Base-by-base conservation (phyloP, 2,888 invertebrate genomes). In the Macaria notata region DNA sequence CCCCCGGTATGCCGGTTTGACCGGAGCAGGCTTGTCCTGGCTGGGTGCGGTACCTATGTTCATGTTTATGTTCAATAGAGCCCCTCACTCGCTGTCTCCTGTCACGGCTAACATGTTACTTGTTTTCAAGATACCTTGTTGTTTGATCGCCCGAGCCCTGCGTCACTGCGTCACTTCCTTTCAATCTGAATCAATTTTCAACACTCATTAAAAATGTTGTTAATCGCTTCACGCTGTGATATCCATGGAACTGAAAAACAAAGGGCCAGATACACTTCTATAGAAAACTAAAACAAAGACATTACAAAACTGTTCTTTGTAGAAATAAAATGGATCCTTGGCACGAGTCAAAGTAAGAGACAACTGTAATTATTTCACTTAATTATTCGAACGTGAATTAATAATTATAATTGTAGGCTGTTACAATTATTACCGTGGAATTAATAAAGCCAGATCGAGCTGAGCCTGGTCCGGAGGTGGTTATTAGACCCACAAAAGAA, bases 311-410 rank as follows among this genome's bases (percentile, higher is more conserved):
- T 3, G 52, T 54, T 55, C 55, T 51, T 61, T 51, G 36, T 31
- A 61, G 53, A 56, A 61, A 59, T 54, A 50, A 56, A 61, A 59
- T 54, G 51, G 9, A 52, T 46, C 73, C 75, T 74, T 71, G 71
- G 52, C 70, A 67, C 54, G 43, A 51, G 66, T 65, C 52, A 52
- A 63, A 62, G 58, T 64, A 44, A 57, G 48, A 46, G 57, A 61
- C 59, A 63, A 61, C 63, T 50, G 46, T 9, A 64, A 64, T 54
- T 65, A 59, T 51, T 36, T 36, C 33, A 36, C 33, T 36, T 36
- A 61, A 64, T 67, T 65, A 48, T 65, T 56, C 46, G 4, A 47
- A 57, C 65, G 54, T 56, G 61, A 48, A 47, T 60, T 59, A 46
- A 46, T 50, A 58, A 56, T 54, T 36, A 36, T 36, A 36, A 36